Conservation (phyloP, 2,113 vertebrate species). For the Chelonoidis abingdonii region DNA sequence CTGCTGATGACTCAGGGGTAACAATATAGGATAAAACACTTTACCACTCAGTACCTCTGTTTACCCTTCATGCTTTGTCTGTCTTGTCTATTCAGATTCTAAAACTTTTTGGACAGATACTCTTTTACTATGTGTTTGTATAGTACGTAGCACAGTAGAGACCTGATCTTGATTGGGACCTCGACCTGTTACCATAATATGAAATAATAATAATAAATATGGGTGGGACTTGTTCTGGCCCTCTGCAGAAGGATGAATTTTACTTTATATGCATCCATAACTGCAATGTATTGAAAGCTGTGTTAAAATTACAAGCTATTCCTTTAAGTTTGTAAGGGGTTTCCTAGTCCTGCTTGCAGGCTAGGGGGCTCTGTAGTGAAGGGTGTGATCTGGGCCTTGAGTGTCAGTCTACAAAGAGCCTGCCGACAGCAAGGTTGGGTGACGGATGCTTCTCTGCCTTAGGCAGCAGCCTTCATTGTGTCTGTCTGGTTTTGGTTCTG, state of each 20-base stretch:
- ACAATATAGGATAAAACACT: neutral
- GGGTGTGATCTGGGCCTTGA: too few species aligned
- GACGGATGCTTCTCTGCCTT: neutral
- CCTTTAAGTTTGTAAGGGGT: too few species aligned
- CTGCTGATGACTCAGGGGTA: neutral
- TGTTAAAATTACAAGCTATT: too few species aligned
- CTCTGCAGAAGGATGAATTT: slow-evolving; percentile 30
- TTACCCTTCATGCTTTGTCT: neutral
- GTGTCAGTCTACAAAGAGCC: too few species aligned
- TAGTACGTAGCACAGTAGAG: too few species aligned
- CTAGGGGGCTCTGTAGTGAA: too few species aligned
- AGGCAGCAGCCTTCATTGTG: neutral
- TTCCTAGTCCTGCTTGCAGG: too few species aligned
- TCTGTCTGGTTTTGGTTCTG: neutral
- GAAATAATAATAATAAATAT: neutral
- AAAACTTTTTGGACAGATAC: neutral
- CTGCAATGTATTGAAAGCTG: neutral
- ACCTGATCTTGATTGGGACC: too few species aligned
- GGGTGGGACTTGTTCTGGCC: neutral
- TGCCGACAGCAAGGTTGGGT: too few species aligned
- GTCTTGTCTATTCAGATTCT: neutral
- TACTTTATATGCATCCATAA: slow-evolving; percentile 42
- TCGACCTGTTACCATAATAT: too few species aligned
- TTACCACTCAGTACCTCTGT: neutral
- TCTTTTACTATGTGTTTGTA: neutral